Conservation (phyloP, 2,113 vertebrate genomes). For the Limnothrissa miodon region DNA sequence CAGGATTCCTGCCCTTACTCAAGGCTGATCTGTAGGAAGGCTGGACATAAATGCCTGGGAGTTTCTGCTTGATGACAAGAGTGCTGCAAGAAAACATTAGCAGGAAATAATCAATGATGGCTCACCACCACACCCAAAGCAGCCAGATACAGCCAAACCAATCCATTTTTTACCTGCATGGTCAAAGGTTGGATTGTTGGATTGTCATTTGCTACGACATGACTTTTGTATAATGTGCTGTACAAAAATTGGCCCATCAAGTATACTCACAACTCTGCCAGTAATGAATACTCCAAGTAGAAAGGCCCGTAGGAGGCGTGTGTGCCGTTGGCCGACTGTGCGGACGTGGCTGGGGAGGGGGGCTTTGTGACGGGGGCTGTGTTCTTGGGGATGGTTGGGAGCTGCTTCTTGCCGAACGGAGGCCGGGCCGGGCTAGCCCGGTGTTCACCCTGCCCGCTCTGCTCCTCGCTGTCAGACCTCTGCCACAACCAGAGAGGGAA, state of each 20-base stretch:
- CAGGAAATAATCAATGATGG: neutral
- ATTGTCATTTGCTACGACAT: too few relatives aligned
- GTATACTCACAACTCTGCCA: conserved; percentile 93
- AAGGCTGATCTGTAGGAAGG: conserved; percentile 93
- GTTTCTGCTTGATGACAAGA: conserved; percentile 93
- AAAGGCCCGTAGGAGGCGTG: conserved; percentile 97
- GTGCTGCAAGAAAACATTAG: conserved; percentile 74
- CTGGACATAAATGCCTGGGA: conserved; percentile 96
- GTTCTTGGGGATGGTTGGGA: conserved; percentile 95
- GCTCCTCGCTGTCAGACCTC: conserved; percentile 89
- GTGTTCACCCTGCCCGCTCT: conserved; percentile 75
- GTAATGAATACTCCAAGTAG: conserved; percentile 96
- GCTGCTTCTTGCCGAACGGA: conserved; percentile 85
- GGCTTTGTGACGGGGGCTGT: conserved; percentile 88
- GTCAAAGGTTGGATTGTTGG: neutral
- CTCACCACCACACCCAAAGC: neutral
- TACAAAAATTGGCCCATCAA: neutral
- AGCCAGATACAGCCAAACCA: neutral
- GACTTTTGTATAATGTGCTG: too few relatives aligned
- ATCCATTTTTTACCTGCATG: neutral
- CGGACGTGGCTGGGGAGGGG: conserved; percentile 71
- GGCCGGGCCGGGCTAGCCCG: conserved; percentile 83
- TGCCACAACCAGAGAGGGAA: conserved; percentile 49
- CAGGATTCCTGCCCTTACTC: conserved; percentile 74
- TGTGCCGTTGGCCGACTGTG: conserved; percentile 88